These are phyloP conservation scores for Xenopus petersii DNA, from an alignment of 2,797 vertebrate species.

Conservation along the genomic window DNA sequence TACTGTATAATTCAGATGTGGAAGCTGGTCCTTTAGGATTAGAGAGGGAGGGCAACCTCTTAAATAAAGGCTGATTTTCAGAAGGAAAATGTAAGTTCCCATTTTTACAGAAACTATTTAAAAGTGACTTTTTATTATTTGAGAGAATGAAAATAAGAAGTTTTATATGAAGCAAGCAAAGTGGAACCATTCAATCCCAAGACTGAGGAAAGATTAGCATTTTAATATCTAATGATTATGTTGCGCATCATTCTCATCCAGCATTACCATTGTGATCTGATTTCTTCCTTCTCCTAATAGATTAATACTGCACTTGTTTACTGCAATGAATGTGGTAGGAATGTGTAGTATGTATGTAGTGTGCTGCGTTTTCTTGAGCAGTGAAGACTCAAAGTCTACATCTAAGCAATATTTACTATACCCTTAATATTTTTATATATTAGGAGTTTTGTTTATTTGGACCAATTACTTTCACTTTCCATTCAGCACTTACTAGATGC, in stretches of 20 bases:
- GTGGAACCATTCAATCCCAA: conserved; percentile 45
- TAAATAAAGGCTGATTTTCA: conserved; percentile 45
- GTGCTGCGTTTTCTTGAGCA: no score
- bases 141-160: conserved; percentile 44
- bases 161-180: conserved; percentile 45
- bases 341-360: background rate
- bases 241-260: conserved; percentile 28
- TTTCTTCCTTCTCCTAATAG: conserved; percentile 11
- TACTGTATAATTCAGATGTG: conserved; percentile 43
- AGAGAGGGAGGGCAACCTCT: conserved; percentile 26
- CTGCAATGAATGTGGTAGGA: conserved; percentile 21
- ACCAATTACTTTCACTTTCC: no score
- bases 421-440: no score
- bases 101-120: conserved; percentile 46
- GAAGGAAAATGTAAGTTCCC: conserved; percentile 43
- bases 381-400: no score
- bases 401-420: no score
- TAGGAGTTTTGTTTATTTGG: no score
- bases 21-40: conserved; percentile 35
- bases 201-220: conserved; percentile 44
- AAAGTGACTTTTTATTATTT: conserved; percentile 46
- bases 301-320: conserved; percentile 39
- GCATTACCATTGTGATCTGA: conserved; percentile 19
- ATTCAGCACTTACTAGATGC: no score
- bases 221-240: conserved; percentile 43